Base-by-base conservation (phyloP, 2,113 vertebrate species). In the Cyprinus carpio region DNA sequence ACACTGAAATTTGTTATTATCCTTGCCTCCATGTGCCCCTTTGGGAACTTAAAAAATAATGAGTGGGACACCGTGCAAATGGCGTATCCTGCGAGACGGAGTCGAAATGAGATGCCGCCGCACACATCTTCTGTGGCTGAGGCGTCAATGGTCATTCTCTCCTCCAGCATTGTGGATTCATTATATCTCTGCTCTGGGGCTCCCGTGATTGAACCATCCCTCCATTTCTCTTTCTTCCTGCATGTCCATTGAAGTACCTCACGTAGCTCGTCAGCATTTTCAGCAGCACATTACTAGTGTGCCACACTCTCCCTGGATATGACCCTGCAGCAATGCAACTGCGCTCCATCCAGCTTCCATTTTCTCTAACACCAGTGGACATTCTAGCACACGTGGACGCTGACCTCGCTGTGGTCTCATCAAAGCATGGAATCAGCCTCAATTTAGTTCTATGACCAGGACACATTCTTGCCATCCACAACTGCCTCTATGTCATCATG, bases 361-460 rank as follows among this genome's bases (percentile, higher is more conserved):
- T 90, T 71, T 58, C 65, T 58, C 31, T 20, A 82, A 51, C 62
- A 29, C 15, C 13, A 3, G 58, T 43, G 62, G 79, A n/a, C 16
- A 2, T 56, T 34, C 65, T 16, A 20, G 29, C 60, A 72, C 81
- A 43, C 9, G 3, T 43, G 40, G 9, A 43, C 2, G 40, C 40
- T 43, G 40, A 43, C 40, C 40, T 43, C 40, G 40, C 40, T 37
- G 65, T 83, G 81, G 65, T 83, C 51, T 72, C 81, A 56, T 72
- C 81, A 83, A 92, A 92, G 90, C 86, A 67, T 90, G 91, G 93
- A 93, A 90, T 92, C 91, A 92, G 90, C 90, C 87, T 88, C 91
- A 90, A 92, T 94, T 91, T 92, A 92, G 91, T 90, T 86, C 46
- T 76, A 1, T 81, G 89, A 89, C 56, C 31, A 87, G 87, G 90